These are phyloP conservation scores for Corythucha ciliata DNA, from an alignment of 2,888 invertebrate genomes.

Conservation along the genomic window DNA sequence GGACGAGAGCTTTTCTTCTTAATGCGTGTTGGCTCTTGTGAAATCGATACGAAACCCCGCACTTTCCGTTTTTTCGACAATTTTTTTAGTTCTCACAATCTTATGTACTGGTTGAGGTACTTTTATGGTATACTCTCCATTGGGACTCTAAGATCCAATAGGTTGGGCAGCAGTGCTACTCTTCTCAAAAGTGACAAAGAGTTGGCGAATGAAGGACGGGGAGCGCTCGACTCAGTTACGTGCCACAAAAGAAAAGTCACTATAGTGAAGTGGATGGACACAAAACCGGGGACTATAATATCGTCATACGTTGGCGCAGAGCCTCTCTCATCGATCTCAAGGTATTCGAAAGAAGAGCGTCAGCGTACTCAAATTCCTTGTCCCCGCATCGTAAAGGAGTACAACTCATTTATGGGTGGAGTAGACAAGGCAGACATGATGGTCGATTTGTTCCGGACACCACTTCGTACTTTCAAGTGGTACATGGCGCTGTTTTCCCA, in stretches of 20 bases:
- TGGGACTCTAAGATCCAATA: conserved; percentile 27
- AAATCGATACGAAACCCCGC: too few species aligned
- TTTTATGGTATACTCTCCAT: conserved; percentile 26
- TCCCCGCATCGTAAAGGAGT: conserved; percentile 4
- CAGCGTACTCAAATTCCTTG: background rate
- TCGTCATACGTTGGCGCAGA: conserved; percentile 28
- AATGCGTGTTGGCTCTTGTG: too few species aligned
- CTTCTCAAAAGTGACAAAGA: conserved; percentile 1
- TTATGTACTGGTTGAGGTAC: too few species aligned
- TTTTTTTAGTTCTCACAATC: too few species aligned
- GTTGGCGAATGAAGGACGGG: conserved; percentile 3
- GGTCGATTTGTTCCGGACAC: background rate
- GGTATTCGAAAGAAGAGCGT: conserved; percentile 14
- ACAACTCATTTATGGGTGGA: conserved; percentile 17
- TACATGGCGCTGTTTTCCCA: conserved; percentile 12
- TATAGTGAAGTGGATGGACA: conserved; percentile 33
- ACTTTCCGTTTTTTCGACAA: too few species aligned
- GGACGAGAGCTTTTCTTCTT: too few species aligned
- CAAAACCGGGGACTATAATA: conserved; percentile 30
- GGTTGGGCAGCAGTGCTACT: background rate
- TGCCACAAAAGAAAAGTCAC: conserved; percentile 2
- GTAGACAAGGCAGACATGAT: conserved; percentile 8
- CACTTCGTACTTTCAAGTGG: conserved; percentile 9
- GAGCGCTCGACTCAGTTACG: background rate
- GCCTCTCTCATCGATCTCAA: conserved; percentile 21